A percentile compares a stretch with the other conserved stretches of the same genome.
Conservation (phyloP, 2,797 vertebrate genomes). For the Oreochromis grahami region DNA sequence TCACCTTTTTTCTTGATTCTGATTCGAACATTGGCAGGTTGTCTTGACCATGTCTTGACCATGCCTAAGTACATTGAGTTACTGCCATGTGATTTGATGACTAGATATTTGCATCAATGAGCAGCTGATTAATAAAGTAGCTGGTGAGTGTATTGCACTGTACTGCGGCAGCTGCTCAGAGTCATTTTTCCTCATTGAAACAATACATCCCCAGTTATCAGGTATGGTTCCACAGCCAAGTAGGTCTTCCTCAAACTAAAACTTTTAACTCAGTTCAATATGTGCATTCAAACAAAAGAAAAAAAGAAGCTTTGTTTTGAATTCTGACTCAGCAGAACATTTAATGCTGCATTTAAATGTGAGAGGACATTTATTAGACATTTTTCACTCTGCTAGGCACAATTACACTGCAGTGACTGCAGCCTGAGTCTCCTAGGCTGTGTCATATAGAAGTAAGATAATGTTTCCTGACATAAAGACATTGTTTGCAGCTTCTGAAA, state of each 20-base stretch:
- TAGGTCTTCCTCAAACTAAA: neutral
- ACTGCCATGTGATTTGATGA: neutral
- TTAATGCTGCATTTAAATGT: neutral
- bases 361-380: neutral
- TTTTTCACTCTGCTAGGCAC: neutral
- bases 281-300: neutral
- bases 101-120: neutral
- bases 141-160: neutral
- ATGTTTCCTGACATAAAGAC: neutral
- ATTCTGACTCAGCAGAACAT: neutral
- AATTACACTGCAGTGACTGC: neutral
- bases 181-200: neutral
- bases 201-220: neutral
- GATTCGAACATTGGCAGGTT: neutral
- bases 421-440: neutral
- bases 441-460: neutral
- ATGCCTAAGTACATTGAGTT: neutral
- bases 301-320: neutral
- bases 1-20: neutral
- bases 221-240: neutral
- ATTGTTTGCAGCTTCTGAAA: neutral
- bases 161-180: neutral
- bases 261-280: neutral
- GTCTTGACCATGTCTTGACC: neutral
- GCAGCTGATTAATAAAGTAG: neutral